These are phyloP conservation scores for Aplidium turbinatum DNA, from an alignment of 23 tunicate species.

Conservation along the genomic window DNA sequence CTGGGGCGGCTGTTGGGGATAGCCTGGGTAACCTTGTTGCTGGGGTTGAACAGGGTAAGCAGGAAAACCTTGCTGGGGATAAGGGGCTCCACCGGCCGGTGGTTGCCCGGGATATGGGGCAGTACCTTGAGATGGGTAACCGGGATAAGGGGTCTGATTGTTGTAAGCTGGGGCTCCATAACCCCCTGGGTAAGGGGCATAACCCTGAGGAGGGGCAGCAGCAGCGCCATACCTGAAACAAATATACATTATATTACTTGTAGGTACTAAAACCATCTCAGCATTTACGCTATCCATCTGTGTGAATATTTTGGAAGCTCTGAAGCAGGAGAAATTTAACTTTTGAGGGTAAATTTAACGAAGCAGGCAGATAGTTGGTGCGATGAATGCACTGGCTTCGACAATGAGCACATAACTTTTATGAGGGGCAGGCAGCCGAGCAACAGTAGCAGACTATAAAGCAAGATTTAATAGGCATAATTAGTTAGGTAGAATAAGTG, in stretches of 20 bases:
- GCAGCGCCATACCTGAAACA: conserved; percentile 44
- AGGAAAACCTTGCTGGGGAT: conserved; percentile 33
- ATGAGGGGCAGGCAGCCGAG: no score
- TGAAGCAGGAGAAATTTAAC: no score
- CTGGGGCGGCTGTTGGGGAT: conserved; percentile 23
- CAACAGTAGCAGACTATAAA: no score
- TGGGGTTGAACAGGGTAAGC: conserved; percentile 59
- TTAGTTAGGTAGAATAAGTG: no score
- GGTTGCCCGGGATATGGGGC: conserved; percentile 68
- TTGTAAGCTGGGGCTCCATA: conserved; percentile 8
- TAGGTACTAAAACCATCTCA: not conserved
- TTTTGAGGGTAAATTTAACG: no score
- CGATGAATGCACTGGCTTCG: no score
- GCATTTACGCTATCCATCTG: not conserved
- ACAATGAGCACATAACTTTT: no score
- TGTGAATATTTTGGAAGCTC: no score
- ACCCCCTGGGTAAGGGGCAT: conserved; percentile 44
- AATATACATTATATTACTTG: not conserved
- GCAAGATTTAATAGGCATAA: no score
- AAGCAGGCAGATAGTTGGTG: no score
- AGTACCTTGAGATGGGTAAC: conserved; percentile 68
- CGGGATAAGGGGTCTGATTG: conserved; percentile 59
- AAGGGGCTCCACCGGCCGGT: conserved; percentile 17
- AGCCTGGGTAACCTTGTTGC: conserved; percentile 36
- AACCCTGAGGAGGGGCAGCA: conserved; percentile 47